A percentile compares a stretch with the other conserved stretches of the same genome.
Evolutionary conservation across 2,888 invertebrate genomes (phyloP).

Genomic region (Falcaria lacertinaria): DNA sequence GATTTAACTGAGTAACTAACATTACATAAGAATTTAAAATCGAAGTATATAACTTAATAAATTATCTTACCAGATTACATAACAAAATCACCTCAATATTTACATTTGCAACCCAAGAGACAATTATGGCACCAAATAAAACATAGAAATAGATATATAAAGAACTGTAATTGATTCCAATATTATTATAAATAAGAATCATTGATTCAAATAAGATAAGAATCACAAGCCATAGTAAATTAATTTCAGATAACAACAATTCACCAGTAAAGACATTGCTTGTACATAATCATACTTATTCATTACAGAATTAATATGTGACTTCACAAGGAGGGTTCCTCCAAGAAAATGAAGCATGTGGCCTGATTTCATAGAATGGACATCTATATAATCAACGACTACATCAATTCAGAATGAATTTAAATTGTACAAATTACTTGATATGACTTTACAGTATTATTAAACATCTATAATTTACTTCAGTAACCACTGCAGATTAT

Average conservation of each 20-base stretch:
- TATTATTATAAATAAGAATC: constrained; percentile 1
- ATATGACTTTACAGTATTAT: constrained; percentile 36
- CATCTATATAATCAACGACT: no score
- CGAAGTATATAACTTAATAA: constrained; percentile 8
- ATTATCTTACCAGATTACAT: constrained; percentile 1
- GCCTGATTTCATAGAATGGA: constrained; percentile 6
- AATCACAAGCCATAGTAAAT: neutral
- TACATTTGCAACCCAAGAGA: constrained; percentile 33
- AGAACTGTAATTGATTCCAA: neutral
- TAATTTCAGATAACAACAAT: constrained; percentile 12
- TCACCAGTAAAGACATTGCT: constrained; percentile 47
- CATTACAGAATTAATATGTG: neutral
- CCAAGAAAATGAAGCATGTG: neutral
- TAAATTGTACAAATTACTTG: constrained; percentile 39
- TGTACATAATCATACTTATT: constrained; percentile 6
- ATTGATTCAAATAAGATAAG: neutral
- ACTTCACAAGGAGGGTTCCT: neutral
- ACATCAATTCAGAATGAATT: constrained; percentile 22
- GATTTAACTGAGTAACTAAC: no score
- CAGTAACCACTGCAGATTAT: neutral
- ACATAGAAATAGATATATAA: constrained; percentile 15
- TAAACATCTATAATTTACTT: neutral
- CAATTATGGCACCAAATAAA: constrained; percentile 54
- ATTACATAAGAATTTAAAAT: constrained; percentile 3
- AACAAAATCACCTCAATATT: constrained; percentile 23